Percentiles rank a stretch among this genome's conserved stretches.
Conservation (phyloP, 2,113 vertebrate genomes). For the Anseranas semipalmata region DNA sequence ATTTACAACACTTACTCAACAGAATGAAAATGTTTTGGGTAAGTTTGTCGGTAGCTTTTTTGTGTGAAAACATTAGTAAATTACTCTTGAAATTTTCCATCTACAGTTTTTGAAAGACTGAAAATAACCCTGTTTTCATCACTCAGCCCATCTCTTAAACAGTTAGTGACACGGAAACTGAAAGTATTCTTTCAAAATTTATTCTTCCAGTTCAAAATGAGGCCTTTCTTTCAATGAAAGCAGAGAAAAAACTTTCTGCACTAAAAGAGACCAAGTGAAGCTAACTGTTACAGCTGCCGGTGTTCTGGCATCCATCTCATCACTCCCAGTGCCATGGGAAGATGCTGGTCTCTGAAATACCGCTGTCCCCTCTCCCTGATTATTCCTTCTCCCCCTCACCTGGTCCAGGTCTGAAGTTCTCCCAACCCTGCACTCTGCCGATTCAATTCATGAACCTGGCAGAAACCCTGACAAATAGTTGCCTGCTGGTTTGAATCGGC, state of each 20-base stretch:
- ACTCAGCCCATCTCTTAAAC: not conserved
- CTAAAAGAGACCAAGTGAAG: not conserved
- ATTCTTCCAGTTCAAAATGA: not conserved
- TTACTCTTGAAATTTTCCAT: not conserved
- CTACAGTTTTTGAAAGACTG: not conserved
- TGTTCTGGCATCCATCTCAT: no score
- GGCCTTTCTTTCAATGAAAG: not conserved
- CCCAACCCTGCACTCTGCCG: not conserved
- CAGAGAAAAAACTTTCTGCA: not conserved
- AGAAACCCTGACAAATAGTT: not conserved
- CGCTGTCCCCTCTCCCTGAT: no score
- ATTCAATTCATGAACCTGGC: not conserved
- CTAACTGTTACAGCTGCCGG: not conserved
- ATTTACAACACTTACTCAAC: not conserved
- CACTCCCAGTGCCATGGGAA: no score
- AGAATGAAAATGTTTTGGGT: fast-evolving
- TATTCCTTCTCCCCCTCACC: no score
- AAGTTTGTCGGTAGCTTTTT: not conserved
- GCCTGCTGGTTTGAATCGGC: not conserved
- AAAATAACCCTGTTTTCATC: not conserved
- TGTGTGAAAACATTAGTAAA: not conserved
- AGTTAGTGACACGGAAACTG: not conserved
- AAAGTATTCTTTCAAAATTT: not conserved
- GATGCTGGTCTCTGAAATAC: no score
- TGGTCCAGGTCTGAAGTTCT: no score